phyloP scores from a whole-genome alignment of 2,888 invertebrate species.

The Calameuta pallipes region DNA sequence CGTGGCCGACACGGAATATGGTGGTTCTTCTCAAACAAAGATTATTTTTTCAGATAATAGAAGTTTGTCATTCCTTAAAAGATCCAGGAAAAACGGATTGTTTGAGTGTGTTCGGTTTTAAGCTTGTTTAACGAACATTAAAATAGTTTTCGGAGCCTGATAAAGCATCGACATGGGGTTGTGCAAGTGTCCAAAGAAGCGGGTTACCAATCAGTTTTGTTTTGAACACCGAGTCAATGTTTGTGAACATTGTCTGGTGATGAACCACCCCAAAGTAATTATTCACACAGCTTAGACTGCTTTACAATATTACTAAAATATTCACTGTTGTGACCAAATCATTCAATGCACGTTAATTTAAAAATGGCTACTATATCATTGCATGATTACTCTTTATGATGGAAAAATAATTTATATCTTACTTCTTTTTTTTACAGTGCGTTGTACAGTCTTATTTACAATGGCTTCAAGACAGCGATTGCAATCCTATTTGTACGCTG shows the following conservation, averaged over 20 bases:
- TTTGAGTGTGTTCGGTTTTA: not conserved
- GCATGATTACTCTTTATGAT: not conserved
- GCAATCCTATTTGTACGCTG: conserved; percentile 91
- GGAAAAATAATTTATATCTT: not conserved
- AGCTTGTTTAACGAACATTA: not conserved
- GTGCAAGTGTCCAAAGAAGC: conserved; percentile 97
- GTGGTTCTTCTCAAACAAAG: conserved; percentile 1
- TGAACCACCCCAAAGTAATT: conserved; percentile 92
- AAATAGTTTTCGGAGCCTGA: not conserved
- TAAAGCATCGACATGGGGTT: conserved; percentile 81
- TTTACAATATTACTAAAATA: not conserved
- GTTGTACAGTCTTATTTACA: conserved; percentile 97
- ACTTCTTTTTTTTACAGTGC: conserved; percentile 76
- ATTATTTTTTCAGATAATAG: not conserved
- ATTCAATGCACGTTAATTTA: not conserved
- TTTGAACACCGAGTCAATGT: conserved; percentile 99
- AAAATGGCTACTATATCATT: not conserved
- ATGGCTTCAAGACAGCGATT: conserved; percentile 99
- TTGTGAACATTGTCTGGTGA: conserved; percentile 98
- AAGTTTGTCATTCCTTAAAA: not conserved
- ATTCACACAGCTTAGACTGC: not conserved
- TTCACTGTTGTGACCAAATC: not conserved
- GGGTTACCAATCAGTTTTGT: conserved; percentile 98
- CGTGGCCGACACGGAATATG: conserved; percentile 41
- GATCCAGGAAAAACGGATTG: not conserved